Evolutionary conservation across 2,888 invertebrate species (phyloP).

Genomic region (Perithous albicinctus): DNA sequence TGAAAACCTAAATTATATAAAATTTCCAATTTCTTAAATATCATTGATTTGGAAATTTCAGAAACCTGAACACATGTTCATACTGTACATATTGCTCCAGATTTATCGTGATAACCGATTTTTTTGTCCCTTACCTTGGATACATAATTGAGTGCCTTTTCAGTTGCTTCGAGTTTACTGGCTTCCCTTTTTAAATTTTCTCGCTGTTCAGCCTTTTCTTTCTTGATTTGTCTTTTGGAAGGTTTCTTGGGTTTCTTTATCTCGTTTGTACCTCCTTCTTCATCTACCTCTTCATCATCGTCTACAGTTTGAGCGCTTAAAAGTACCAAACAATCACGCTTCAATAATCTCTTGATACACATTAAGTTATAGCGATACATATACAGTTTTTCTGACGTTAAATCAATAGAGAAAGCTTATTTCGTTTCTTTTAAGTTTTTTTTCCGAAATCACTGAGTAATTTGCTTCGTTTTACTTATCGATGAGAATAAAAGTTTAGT

Average conservation of each 20-base stretch:
- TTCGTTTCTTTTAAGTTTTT: too few relatives aligned
- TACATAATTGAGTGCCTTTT: conserved; percentile 89
- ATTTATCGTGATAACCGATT: background rate
- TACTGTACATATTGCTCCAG: background rate
- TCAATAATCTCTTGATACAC: background rate
- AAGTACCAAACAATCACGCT: background rate
- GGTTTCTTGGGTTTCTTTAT: conserved; percentile 82
- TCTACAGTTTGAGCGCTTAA: conserved; percentile 43
- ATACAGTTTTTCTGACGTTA: too few relatives aligned
- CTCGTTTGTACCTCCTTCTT: conserved; percentile 68
- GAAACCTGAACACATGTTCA: too few relatives aligned
- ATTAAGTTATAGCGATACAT: too few relatives aligned
- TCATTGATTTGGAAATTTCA: too few relatives aligned
- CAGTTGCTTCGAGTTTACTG: conserved; percentile 86
- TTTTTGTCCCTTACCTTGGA: conserved; percentile 82
- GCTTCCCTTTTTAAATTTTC: conserved; percentile 86
- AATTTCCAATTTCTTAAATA: too few relatives aligned
- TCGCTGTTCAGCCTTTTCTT: conserved; percentile 87
- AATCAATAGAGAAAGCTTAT: too few relatives aligned
- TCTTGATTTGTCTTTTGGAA: conserved; percentile 89
- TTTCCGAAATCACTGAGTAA: too few relatives aligned
- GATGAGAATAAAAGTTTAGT: too few relatives aligned
- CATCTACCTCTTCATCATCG: conserved; percentile 75
- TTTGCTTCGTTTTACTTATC: too few relatives aligned
- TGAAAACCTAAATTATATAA: too few relatives aligned